A percentile compares a stretch with the other conserved stretches of the same genome.
phyloP scores from a whole-genome alignment of 1,140 invertebrate genomes.

The Trigoniulus corallinus region DNA sequence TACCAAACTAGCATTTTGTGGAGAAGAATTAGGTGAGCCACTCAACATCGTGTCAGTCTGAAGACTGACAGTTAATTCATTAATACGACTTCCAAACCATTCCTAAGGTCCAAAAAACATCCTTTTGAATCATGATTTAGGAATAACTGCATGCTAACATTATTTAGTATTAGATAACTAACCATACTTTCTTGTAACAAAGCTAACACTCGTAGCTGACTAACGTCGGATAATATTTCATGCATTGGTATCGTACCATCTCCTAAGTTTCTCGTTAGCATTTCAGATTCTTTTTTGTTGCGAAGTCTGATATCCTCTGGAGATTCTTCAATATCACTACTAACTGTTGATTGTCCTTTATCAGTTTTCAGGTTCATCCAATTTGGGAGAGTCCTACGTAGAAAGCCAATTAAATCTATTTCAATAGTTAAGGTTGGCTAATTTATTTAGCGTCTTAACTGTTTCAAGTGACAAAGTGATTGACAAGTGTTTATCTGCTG shows the following conservation, averaged over 20 bases:
- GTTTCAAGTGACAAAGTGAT: too few relatives aligned
- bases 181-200: conserved; percentile 83
- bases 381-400: conserved; percentile 1
- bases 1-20: not conserved
- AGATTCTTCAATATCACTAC: conserved; percentile 21
- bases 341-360: conserved; percentile 28
- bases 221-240: conserved; percentile 63
- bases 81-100: conserved; percentile 42
- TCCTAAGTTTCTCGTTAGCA: conserved; percentile 70
- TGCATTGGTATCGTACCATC: conserved; percentile 66
- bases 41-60: too few relatives aligned
- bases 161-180: not conserved
- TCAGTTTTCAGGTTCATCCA: conserved; percentile 35
- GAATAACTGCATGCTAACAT: not conserved
- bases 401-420: not conserved
- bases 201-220: conserved; percentile 60
- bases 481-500: too few relatives aligned
- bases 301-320: conserved; percentile 59
- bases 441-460: too few relatives aligned
- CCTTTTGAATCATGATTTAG: not conserved
- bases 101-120: too few relatives aligned
- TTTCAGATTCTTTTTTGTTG: conserved; percentile 77
- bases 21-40: too few relatives aligned
- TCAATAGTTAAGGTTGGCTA: too few relatives aligned
- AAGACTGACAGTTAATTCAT: conserved; percentile 21